Percentiles rank a stretch among this genome's conserved stretches.
phyloP scores from a whole-genome alignment of 1,140 invertebrate species.

The Drosophila grimshawi region DNA sequence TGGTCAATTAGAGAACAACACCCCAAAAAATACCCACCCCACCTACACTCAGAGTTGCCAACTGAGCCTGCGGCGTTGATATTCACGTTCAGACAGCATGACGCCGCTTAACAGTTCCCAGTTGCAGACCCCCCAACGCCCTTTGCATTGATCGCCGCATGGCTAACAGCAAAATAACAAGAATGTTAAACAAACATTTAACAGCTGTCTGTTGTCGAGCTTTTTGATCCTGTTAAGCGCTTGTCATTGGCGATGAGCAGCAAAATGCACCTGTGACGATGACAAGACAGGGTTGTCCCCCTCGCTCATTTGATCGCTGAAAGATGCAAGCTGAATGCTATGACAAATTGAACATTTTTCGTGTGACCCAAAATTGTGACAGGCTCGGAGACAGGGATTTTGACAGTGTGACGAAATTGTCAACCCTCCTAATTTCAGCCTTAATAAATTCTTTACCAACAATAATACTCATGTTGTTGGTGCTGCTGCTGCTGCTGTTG shows the following conservation, averaged over 20 bases:
- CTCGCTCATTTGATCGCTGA: constrained; percentile 12
- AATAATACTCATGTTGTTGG: constrained; percentile 55
- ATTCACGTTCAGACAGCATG: constrained; percentile 11
- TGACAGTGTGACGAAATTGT: constrained; percentile 73
- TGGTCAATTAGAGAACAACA: constrained; percentile 70
- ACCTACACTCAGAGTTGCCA: not conserved
- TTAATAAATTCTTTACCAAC: constrained; percentile 73
- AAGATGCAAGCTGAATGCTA: constrained; percentile 24
- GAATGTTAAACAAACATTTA: too few relatives aligned
- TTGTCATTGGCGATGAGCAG: not conserved
- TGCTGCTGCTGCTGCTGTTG: constrained; percentile 49
- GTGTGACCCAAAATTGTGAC: constrained; percentile 26
- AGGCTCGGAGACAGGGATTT: constrained; percentile 12
- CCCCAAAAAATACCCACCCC: not conserved
- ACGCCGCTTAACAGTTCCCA: not conserved
- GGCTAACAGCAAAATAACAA: not conserved
- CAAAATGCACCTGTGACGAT: constrained; percentile 3
- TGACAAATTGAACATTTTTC: constrained; percentile 35
- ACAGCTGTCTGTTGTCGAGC: not conserved
- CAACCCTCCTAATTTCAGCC: constrained; percentile 78
- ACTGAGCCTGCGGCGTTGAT: constrained; percentile 23
- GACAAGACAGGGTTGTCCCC: not conserved
- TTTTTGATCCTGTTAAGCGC: constrained; percentile 1
- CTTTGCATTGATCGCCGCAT: not conserved
- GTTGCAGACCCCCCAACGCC: not conserved